Percentiles rank a stretch among this genome's conserved stretches.
phyloP scores from a whole-genome alignment of 2,113 vertebrate species.

The Laticauda colubrina region DNA sequence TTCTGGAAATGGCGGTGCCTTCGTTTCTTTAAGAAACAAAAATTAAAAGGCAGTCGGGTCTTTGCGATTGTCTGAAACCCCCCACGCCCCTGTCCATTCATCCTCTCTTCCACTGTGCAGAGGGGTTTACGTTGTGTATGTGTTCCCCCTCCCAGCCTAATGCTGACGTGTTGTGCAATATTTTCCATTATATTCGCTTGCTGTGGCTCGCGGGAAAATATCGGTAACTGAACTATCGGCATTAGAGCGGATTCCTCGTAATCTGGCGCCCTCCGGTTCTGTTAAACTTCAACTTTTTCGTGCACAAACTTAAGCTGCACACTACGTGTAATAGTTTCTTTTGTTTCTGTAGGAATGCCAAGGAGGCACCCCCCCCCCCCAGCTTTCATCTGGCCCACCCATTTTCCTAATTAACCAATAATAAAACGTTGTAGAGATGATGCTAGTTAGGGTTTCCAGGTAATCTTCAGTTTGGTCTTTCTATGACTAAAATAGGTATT shows the following conservation, averaged over 20 bases:
- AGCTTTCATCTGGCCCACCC: not conserved
- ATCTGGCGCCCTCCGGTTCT: not conserved
- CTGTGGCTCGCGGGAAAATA: not conserved
- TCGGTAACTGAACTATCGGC: too few relatives aligned
- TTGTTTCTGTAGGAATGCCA: not conserved
- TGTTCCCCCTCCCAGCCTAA: not conserved
- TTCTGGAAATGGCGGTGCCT: not conserved
- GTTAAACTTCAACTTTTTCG: not conserved
- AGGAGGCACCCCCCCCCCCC: not conserved
- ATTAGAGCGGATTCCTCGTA: not conserved
- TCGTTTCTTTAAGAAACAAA: not conserved
- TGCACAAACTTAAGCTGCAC: not conserved
- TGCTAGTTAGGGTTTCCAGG: not conserved
- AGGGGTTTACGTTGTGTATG: too few relatives aligned
- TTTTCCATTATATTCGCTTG: not conserved
- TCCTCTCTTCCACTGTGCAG: not conserved
- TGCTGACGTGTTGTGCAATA: not conserved
- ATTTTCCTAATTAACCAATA: not conserved
- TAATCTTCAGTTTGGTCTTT: not conserved
- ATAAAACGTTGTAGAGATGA: not conserved
- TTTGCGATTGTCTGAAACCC: not conserved
- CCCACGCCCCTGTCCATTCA: accelerated
- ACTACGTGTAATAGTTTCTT: not conserved
- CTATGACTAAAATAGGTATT: not conserved
- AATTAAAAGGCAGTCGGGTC: not conserved